Conservation (phyloP, 1,140 invertebrate genomes). For the Diachasmimorpha longicaudata region DNA sequence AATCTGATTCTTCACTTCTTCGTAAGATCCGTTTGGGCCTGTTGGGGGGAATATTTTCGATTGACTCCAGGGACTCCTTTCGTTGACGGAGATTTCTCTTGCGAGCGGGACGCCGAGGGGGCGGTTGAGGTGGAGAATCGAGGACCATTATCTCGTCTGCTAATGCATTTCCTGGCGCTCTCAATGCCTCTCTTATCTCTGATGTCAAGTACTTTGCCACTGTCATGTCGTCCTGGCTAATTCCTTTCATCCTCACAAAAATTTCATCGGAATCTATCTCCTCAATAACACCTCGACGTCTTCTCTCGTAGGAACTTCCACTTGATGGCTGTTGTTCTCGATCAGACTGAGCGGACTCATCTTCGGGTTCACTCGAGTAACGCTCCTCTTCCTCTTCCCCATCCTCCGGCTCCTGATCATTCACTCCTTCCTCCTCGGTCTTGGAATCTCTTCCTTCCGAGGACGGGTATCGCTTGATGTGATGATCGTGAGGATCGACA, state of each 20-base stretch:
- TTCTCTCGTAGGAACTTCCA: slow-evolving; percentile 61
- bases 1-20: slow-evolving; percentile 51
- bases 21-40: slow-evolving; percentile 46
- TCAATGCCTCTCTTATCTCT: slow-evolving; percentile 80
- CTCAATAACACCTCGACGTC: slow-evolving; percentile 72
- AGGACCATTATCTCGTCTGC: slow-evolving; percentile 48
- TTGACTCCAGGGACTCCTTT: slow-evolving; percentile 38
- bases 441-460: slow-evolving; percentile 15
- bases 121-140: slow-evolving; percentile 15
- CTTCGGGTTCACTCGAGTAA: slow-evolving; percentile 26
- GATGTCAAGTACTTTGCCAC: slow-evolving; percentile 75
- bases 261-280: slow-evolving; percentile 88
- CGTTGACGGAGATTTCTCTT: slow-evolving; percentile 49
- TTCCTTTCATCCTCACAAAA: slow-evolving; percentile 78
- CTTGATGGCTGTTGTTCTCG: slow-evolving; percentile 60
- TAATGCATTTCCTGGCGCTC: slow-evolving; percentile 69
- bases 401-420: slow-evolving; percentile 39
- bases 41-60: slow-evolving; percentile 36
- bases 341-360: slow-evolving; percentile 52
- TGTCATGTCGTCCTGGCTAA: slow-evolving; percentile 82
- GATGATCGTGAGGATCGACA: slow-evolving; percentile 45
- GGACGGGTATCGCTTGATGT: slow-evolving; percentile 19
- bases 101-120: slow-evolving; percentile 48
- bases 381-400: slow-evolving; percentile 35
- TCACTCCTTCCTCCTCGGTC: slow-evolving; percentile 34